A percentile compares a stretch with the other conserved stretches of the same genome.
These are phyloP conservation scores for Suncus etruscus DNA, from an alignment of 2,113 vertebrate genomes.

Conservation along the genomic window DNA sequence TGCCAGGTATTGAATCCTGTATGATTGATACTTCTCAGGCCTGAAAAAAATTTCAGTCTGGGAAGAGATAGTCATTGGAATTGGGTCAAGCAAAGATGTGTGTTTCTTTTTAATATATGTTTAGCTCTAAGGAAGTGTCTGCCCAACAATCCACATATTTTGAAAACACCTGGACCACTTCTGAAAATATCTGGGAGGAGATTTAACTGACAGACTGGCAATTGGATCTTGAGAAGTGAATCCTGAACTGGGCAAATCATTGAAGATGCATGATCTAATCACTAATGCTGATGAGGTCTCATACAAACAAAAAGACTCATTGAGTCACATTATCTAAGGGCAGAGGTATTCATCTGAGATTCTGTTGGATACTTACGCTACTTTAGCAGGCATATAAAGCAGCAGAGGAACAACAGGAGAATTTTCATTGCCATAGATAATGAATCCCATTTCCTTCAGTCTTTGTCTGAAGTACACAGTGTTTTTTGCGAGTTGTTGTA, in stretches of 20 bases:
- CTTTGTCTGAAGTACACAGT: conserved; percentile 93
- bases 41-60: no score
- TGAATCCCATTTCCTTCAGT: conserved; percentile 95
- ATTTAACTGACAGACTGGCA: background rate
- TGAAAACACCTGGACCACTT: background rate
- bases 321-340: background rate
- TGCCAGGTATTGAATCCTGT: no score
- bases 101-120: background rate
- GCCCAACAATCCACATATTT: background rate
- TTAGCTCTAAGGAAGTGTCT: background rate
- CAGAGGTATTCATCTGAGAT: background rate
- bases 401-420: conserved; percentile 95
- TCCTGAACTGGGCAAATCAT: background rate
- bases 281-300: background rate
- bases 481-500: conserved; percentile 92
- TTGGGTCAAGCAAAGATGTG: background rate
- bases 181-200: background rate
- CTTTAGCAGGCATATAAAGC: conserved; percentile 96
- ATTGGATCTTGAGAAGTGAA: conserved; percentile 25
- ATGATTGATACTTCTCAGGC: no score
- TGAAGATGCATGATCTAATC: background rate
- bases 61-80: no score
- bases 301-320: background rate
- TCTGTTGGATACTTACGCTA: conserved; percentile 90
- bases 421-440: conserved; percentile 93